Percentiles rank a stretch among this genome's conserved stretches.
phyloP scores from a whole-genome alignment of 2,113 vertebrate species.

The Gymnogyps californianus region DNA sequence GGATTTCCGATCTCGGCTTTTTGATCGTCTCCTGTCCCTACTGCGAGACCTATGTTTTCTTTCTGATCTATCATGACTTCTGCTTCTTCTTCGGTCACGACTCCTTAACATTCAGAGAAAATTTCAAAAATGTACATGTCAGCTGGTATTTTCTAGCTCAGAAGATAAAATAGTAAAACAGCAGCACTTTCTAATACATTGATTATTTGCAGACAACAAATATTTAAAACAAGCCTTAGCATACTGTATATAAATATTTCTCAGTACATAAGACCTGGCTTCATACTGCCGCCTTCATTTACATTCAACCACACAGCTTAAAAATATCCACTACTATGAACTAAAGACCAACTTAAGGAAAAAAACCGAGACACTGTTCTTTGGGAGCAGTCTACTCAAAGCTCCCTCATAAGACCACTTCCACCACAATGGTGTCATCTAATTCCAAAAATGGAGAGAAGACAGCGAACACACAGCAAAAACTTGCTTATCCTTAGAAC shows the following conservation, averaged over 20 bases:
- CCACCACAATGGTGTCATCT: background rate
- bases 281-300: background rate
- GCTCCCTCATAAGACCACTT: background rate
- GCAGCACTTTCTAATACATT: background rate
- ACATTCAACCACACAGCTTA: background rate
- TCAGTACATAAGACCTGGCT: background rate
- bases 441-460: background rate
- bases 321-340: background rate
- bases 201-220: background rate
- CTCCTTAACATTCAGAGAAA: conserved; percentile 72
- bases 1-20: conserved; percentile 90
- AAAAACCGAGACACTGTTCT: background rate
- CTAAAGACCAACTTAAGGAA: background rate
- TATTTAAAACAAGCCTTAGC: background rate
- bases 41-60: conserved; percentile 93
- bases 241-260: background rate
- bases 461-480: background rate
- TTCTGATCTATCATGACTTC: conserved; percentile 84
- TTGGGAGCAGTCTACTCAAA: background rate
- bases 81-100: conserved; percentile 86
- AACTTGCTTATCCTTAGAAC: background rate
- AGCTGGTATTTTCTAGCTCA: background rate
- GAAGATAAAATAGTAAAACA: background rate
- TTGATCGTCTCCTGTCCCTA: conserved; percentile 87
- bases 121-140: background rate